Conservation (phyloP, 2,888 invertebrate species). For the Apodemia duryi region DNA sequence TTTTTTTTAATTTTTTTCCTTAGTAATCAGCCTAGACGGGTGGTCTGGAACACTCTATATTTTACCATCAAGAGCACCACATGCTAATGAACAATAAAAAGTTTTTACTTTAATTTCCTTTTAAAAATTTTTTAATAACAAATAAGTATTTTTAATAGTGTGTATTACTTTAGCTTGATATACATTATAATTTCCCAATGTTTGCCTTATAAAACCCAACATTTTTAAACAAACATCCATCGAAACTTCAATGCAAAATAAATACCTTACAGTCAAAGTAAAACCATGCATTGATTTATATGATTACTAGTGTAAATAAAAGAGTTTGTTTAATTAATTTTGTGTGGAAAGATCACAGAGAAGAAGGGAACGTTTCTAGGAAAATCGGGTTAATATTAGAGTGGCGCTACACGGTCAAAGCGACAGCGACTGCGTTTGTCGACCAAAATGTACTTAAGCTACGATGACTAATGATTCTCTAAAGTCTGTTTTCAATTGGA, state of each 20-base stretch:
- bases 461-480: no score
- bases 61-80: no score
- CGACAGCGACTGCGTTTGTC: neutral
- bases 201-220: neutral
- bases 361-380: neutral
- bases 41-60: no score
- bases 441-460: neutral
- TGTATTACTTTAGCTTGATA: neutral
- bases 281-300: neutral
- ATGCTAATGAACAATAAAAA: no score
- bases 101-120: no score
- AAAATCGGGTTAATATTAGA: neutral
- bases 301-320: slow-evolving; percentile 1
- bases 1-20: no score
- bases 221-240: neutral
- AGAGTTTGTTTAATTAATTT: neutral
- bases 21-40: no score
- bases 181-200: neutral
- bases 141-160: neutral
- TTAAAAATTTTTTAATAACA: no score
- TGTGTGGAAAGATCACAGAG: slow-evolving; percentile 11
- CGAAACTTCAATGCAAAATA: neutral
- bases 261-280: neutral
- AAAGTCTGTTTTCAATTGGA: no score
- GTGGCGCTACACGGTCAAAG: neutral